These are phyloP conservation scores for Neoniphon sammara DNA, from an alignment of 2,797 vertebrate species.

Conservation along the genomic window DNA sequence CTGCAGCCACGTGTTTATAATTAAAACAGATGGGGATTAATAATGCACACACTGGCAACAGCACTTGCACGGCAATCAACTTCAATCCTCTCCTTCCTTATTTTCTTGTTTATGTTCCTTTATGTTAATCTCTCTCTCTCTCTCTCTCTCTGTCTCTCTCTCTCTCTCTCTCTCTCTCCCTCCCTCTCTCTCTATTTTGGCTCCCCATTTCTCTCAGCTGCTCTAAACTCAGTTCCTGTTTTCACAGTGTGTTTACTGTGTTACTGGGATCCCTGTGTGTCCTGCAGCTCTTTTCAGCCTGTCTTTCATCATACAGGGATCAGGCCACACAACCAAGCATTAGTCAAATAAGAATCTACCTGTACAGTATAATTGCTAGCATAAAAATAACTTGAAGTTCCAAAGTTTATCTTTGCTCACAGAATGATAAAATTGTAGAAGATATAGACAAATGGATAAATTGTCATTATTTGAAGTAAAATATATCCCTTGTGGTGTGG, in stretches of 20 bases:
- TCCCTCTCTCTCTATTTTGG: slow-evolving; percentile 36
- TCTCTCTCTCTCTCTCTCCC: neutral
- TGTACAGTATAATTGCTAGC: too few relatives aligned
- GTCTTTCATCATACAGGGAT: slow-evolving; percentile 31
- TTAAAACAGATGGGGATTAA: slow-evolving; percentile 79
- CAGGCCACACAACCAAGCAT: slow-evolving; percentile 22
- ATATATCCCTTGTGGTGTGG: neutral
- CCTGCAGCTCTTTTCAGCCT: slow-evolving; percentile 36
- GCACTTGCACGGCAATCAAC: slow-evolving; percentile 63
- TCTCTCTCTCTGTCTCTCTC: slow-evolving; percentile 14
- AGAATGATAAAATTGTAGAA: too few relatives aligned
- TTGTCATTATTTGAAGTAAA: too few relatives aligned
- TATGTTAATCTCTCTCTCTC: slow-evolving; percentile 37
- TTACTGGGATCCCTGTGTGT: slow-evolving; percentile 24
- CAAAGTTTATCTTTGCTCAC: too few relatives aligned
- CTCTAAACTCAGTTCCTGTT: slow-evolving; percentile 44
- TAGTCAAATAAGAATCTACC: neutral
- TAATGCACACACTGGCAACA: slow-evolving; percentile 52
- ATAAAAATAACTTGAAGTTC: too few relatives aligned
- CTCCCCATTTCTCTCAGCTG: slow-evolving; percentile 47
- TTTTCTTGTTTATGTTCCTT: slow-evolving; percentile 56
- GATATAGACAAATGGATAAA: too few relatives aligned
- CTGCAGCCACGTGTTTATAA: slow-evolving; percentile 64
- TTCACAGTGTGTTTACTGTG: slow-evolving; percentile 37
- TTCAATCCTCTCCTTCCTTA: slow-evolving; percentile 63